Conservation (phyloP, 2,888 invertebrate genomes). For the Dascillus cervinus region DNA sequence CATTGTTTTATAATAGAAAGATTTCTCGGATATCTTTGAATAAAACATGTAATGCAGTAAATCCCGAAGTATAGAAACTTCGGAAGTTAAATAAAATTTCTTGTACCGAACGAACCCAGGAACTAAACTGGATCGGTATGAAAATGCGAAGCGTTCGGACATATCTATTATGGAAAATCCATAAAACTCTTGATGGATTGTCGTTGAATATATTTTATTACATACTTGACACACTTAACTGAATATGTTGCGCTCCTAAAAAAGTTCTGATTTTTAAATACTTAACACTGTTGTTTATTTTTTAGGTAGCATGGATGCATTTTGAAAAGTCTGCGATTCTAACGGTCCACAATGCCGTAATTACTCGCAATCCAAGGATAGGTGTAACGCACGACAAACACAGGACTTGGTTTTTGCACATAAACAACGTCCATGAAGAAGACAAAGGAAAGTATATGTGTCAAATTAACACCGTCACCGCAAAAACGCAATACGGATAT, state of each 20-base stretch:
- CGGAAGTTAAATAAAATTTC: slow-evolving; percentile 14
- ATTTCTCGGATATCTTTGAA: slow-evolving; percentile 11
- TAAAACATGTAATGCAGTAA: slow-evolving; percentile 18
- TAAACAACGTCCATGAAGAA: slow-evolving; percentile 84
- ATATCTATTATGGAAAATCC: no score
- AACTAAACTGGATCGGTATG: no score
- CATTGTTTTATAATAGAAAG: slow-evolving; percentile 17
- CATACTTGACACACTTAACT: no score
- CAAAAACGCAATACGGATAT: slow-evolving; percentile 88
- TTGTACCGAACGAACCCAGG: slow-evolving; percentile 8
- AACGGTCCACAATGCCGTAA: slow-evolving; percentile 90
- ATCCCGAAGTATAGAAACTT: slow-evolving; percentile 12
- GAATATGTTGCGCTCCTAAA: no score
- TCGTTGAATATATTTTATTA: no score
- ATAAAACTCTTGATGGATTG: no score
- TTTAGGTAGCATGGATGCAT: slow-evolving; percentile 93
- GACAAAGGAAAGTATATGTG: slow-evolving; percentile 92
- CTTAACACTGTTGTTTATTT: slow-evolving; percentile 21
- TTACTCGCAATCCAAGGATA: slow-evolving; percentile 86
- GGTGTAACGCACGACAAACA: slow-evolving; percentile 90
- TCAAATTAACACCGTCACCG: slow-evolving; percentile 88
- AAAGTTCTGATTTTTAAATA: background rate
- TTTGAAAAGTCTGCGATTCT: slow-evolving; percentile 89
- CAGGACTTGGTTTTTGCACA: slow-evolving; percentile 88
- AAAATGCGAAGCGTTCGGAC: background rate